Evolutionary conservation across 1,140 invertebrate species (phyloP).

Genomic region (Drosophila trapezifrons): DNA sequence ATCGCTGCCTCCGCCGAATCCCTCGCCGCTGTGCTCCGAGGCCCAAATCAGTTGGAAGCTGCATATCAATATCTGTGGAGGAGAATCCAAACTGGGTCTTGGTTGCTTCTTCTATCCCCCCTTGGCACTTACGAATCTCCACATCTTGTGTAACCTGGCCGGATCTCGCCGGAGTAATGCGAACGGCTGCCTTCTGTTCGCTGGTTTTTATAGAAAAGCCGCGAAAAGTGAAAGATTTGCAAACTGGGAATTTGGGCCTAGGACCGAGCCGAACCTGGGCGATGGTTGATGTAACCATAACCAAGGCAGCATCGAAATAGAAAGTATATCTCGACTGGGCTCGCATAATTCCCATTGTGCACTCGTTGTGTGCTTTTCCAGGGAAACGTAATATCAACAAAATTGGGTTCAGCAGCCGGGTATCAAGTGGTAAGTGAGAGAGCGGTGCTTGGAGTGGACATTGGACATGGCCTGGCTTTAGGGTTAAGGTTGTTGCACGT

Average conservation of each 20-base stretch:
- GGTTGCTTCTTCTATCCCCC: neutral
- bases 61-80: slow-evolving; percentile 53
- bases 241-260: slow-evolving; percentile 45
- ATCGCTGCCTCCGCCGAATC: slow-evolving; percentile 26
- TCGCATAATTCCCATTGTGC: slow-evolving; percentile 80
- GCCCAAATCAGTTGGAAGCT: slow-evolving; percentile 56
- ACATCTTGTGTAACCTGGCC: slow-evolving; percentile 48
- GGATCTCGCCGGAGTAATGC: slow-evolving; percentile 53
- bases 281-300: slow-evolving; percentile 73
- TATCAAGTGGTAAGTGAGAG: slow-evolving; percentile 64
- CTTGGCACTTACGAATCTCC: slow-evolving; percentile 61
- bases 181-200: slow-evolving; percentile 37
- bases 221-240: slow-evolving; percentile 72
- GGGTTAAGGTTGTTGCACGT: slow-evolving; percentile 80
- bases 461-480: slow-evolving; percentile 56
- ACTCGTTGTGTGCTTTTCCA: slow-evolving; percentile 68
- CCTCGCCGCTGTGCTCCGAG: slow-evolving; percentile 61
- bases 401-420: slow-evolving; percentile 76
- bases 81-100: neutral
- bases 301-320: slow-evolving; percentile 71
- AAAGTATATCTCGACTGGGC: slow-evolving; percentile 61
- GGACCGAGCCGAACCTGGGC: slow-evolving; percentile 25
- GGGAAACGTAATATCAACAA: slow-evolving; percentile 78
- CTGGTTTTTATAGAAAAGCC: slow-evolving; percentile 57
- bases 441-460: slow-evolving; percentile 51